Evolutionary conservation across 2,113 vertebrate genomes (phyloP), one percentile per base, ranked within the genome.

Genomic region (Passer domesticus): DNA sequence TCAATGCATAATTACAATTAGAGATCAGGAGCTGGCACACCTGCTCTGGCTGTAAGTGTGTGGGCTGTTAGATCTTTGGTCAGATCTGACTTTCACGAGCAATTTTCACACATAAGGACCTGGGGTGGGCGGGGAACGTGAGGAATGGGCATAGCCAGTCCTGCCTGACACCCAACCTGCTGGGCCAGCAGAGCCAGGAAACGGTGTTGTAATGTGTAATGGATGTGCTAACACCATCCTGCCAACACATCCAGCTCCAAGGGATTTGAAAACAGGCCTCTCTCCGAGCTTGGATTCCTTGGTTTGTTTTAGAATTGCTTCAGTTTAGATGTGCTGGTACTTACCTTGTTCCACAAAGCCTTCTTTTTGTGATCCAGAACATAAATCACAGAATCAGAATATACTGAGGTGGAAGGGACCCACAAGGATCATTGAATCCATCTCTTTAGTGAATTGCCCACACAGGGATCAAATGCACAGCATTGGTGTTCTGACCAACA

Each of bases 391-490:
- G 46, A 44, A 46, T 28, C 46, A 33, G 37, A 50, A 18, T 21
- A 37, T 44, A 33, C 53, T 77, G 53, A 52, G 5, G 8, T 46
- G 33, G 28, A 60, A 59, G 27, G 25, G 14, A 37, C 8, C 33
- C 53, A 60, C 33, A 52, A 44, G 18, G 18, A 23, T 20, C 37
- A 19, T 23, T 0, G 2, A 52, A 37, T 52, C 33, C 33, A 27
- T 1, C 33, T 33, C 39, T 33, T 5, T 6, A 35, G 17, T 18
- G 52, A 68, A 37, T 46, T 37, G 18, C 33, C 33, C 46, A 27
- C 39, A 23, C 0, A 0, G 23, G 33, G 39, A 53, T 77, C 4
- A 5, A 87, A n/a, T 18, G 23, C 28, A 60, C 47, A 24, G 4
- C 1, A 0, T 6, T 69, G 28, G 22, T 52, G 46, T 60, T 69